Evolutionary conservation across 2,797 vertebrate genomes (phyloP), one percentile per base, ranked within the genome.

Genomic region (Chromobotia macracanthus): DNA sequence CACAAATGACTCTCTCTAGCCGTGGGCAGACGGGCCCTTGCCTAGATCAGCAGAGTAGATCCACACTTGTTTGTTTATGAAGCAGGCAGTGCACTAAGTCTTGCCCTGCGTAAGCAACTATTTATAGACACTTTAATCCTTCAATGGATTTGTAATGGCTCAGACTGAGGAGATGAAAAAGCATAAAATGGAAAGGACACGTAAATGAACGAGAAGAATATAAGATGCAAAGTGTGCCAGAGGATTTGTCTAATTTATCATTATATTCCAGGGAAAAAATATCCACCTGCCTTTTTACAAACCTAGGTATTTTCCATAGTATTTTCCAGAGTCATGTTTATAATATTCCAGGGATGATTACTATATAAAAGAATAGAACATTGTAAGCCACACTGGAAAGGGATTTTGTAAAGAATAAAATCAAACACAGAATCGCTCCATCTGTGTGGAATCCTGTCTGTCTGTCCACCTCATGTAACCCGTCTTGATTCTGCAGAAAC

Each of bases 91-190:
- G 84, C 67, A 80, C 82, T 83, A 88, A 87, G 82, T 86, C 87
- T 83, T 75, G 73, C 80, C 72, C 38, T 77, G 80, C 77, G 82
- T 88, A 87, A 86, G 77, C 72, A 31, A 69, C 83, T 90, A 90
- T 93, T 91, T 93, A 90, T 91, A 92, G 83, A 50, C 0, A 38
- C 46, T 79, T 60, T 93, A 92, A 92, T 91, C 91, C 90, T 89
- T 90, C 87, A 84, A 89, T 89, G 90, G 91, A 90, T 88, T 93
- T 90, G 89, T 89, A 89, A 90, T 86, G 88, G 81, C 77, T 85
- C 86, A 87, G 88, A 88, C 88, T 56, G 77, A 71, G 83, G 87
- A 88, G 82, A 91, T 79, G 84, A 88, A 82, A 79, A 86, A 75
- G 53, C 78, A 87, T 44, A 50, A 84, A 86, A 44, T 3, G 2